phyloP scores from a whole-genome alignment of 2,888 invertebrate genomes.

The Drosophila robusta region DNA sequence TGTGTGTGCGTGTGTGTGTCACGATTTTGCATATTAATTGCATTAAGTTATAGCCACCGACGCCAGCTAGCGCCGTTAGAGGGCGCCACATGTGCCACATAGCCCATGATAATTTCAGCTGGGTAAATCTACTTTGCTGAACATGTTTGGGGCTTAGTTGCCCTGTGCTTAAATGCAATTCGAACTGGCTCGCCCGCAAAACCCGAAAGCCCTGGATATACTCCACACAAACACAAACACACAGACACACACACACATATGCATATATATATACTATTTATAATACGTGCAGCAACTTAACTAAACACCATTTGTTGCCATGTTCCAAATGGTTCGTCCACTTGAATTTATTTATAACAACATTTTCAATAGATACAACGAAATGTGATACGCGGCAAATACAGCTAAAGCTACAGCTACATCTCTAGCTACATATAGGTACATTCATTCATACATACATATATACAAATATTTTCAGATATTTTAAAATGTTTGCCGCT shows the following conservation, averaged over 20 bases:
- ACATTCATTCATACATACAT: slow-evolving; percentile 4
- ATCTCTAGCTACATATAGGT: slow-evolving; percentile 11
- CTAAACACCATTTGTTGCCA: slow-evolving; percentile 50
- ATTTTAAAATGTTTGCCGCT: slow-evolving; percentile 66
- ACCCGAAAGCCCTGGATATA: slow-evolving; percentile 31
- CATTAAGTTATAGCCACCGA: slow-evolving; percentile 81
- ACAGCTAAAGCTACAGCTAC: slow-evolving; percentile 24
- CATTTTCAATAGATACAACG: slow-evolving; percentile 54
- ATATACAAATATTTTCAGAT: slow-evolving; percentile 43
- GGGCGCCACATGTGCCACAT: slow-evolving; percentile 75
- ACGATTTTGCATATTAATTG: slow-evolving; percentile 84
- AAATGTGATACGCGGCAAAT: slow-evolving; percentile 61
- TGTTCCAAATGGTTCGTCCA: slow-evolving; percentile 46
- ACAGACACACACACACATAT: slow-evolving; percentile 5
- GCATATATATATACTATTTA: slow-evolving; percentile 16
- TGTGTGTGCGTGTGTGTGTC: slow-evolving; percentile 59
- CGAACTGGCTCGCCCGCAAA: slow-evolving; percentile 42
- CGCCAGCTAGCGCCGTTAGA: slow-evolving; percentile 39
- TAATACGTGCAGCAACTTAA: slow-evolving; percentile 33
- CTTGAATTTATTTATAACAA: slow-evolving; percentile 72
- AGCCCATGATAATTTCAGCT: slow-evolving; percentile 73
- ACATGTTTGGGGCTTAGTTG: slow-evolving; percentile 67
- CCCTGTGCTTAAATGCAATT: slow-evolving; percentile 66
- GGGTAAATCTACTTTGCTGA: slow-evolving; percentile 80
- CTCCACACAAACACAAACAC: background rate